Conservation (phyloP, 2,797 vertebrate genomes). For the Cuculus canorus region DNA sequence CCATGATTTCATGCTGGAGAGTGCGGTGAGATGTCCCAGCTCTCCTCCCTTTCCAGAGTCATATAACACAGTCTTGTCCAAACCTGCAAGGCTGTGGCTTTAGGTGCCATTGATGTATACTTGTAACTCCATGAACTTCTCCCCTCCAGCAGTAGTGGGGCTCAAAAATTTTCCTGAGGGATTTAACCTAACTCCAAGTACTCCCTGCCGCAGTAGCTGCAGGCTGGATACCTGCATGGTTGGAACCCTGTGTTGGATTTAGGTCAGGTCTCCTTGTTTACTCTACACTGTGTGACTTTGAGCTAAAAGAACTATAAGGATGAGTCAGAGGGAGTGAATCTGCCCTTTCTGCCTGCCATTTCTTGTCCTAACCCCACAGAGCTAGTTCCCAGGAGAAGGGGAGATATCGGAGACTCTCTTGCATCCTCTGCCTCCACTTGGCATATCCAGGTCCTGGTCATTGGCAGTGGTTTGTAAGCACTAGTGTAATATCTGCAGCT, state of each 20-base stretch:
- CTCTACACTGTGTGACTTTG: background rate
- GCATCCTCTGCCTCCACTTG: background rate
- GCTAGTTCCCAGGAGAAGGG: background rate
- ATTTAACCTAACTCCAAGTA: background rate
- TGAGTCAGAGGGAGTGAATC: background rate
- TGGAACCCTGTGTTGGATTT: background rate
- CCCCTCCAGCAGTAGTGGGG: background rate
- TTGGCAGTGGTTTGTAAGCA: slow-evolving; percentile 1
- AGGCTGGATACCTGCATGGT: background rate
- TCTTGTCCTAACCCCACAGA: background rate
- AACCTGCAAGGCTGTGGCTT: background rate
- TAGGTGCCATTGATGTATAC: background rate
- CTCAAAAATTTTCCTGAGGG: background rate
- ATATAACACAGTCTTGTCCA: background rate
- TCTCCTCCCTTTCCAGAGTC: background rate
- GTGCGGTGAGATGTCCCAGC: background rate
- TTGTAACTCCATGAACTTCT: background rate
- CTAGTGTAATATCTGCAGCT: slow-evolving; percentile 21
- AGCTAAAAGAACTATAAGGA: background rate
- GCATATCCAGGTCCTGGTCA: background rate
- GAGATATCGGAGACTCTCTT: background rate
- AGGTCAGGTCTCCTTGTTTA: background rate
- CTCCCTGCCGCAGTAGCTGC: background rate
- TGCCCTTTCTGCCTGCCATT: background rate
- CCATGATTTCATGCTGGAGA: background rate